Evolutionary conservation across 35 echinoderm and acorn worm genomes (phyloP), one percentile per base, ranked within the genome.

Genomic region (Heliocidaris tuberculata): DNA sequence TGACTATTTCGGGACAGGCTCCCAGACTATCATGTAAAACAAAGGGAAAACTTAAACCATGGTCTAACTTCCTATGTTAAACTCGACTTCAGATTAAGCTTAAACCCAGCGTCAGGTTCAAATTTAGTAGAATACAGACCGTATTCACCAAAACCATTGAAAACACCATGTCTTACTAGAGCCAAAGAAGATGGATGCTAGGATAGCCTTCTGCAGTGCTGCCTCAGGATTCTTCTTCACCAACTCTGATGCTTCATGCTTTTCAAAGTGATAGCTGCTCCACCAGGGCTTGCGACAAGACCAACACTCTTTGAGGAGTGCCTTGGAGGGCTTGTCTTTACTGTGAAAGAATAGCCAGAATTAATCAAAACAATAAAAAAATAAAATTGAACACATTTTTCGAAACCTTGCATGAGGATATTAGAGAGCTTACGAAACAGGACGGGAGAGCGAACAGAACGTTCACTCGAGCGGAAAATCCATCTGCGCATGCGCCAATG

Each of bases 111-210:
- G 12, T 5, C 50, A 13, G 7, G 50, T 52, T 52, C 59, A 60
- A 19, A 12, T 12, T 60, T 60, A 15, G 59, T 42, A 42, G 35
- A 42, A 42, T 42, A 42, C 35, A 42, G 35, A 3, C 35, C 35
- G 35, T 42, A 42, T 42, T 42, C 35, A 42, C 35, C 35, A 42
- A 42, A 42, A 42, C 35, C 19, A n/a, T 71, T 78, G 21, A 21
- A 2, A 78, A 27, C 35, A 42, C 35, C 0, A 42, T 42, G 35
- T 42, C 65, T 89, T 48, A 89, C 87, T 24, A 47, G 87, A 89
- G 31, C 87, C 87, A 47, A 35, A 89, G 31, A 89, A 48, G 87
- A 89, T 48, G 87, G 87, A 32, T 89, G 87, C 87, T 42, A 89
- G 31, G 47, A 89, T 89, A 17, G 87, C 87, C 87, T 89, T 89